Evolutionary conservation across 2,113 vertebrate genomes (phyloP).

Genomic region (Percina caprodes): DNA sequence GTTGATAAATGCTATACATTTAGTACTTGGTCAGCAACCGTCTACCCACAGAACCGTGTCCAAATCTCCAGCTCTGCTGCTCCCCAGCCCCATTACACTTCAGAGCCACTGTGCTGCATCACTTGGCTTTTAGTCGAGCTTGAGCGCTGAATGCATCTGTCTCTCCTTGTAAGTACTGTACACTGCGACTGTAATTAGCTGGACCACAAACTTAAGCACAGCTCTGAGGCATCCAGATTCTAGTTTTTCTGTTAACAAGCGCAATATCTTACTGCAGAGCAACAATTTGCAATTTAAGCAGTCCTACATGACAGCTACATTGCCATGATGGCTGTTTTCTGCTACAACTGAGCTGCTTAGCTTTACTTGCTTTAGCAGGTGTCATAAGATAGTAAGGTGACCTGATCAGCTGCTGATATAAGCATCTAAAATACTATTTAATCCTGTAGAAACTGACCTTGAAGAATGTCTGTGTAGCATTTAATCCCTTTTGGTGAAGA

Average conservation of each 20-base stretch:
- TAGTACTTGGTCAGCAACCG: slow-evolving; percentile 51
- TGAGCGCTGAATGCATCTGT: slow-evolving; percentile 16
- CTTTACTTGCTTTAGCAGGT: slow-evolving; percentile 22
- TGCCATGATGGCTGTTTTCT: slow-evolving; percentile 51
- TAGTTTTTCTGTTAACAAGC: slow-evolving; percentile 45
- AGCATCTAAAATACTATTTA: slow-evolving; percentile 12
- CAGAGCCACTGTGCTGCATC: slow-evolving; percentile 34
- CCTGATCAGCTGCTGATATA: slow-evolving; percentile 30
- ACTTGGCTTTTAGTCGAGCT: slow-evolving; percentile 53
- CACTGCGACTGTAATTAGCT: slow-evolving; percentile 58
- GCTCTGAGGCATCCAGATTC: slow-evolving; percentile 50
- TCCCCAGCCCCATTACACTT: slow-evolving; percentile 45
- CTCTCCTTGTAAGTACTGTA: slow-evolving; percentile 39
- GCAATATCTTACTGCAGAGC: slow-evolving; percentile 24
- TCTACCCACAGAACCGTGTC: slow-evolving; percentile 53
- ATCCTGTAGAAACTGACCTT: slow-evolving; percentile 33
- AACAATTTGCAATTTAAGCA: slow-evolving; percentile 49
- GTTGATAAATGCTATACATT: slow-evolving; percentile 50
- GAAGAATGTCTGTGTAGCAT: slow-evolving; percentile 18
- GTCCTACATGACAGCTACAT: slow-evolving; percentile 43
- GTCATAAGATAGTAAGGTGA: slow-evolving; percentile 26
- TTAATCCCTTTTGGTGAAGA: slow-evolving; percentile 9
- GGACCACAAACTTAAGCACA: slow-evolving; percentile 55
- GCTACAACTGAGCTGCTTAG: slow-evolving; percentile 17
- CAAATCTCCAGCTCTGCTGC: slow-evolving; percentile 51